Percentiles rank a stretch among this genome's conserved stretches.
Conservation (phyloP, 2,113 vertebrate genomes). For the Phocoena phocoena region DNA sequence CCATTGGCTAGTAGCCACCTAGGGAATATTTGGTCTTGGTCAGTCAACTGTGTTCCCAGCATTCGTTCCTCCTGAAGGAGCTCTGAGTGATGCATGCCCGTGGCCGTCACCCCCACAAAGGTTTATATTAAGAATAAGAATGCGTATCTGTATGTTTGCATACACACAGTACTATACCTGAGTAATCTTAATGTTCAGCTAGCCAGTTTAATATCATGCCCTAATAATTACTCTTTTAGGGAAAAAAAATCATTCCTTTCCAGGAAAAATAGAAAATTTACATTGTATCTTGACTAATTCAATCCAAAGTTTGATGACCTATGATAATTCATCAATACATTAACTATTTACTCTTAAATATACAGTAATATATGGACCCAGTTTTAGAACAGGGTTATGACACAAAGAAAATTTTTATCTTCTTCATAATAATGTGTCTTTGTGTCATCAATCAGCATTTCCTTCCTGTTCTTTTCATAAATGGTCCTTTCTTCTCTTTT, state of each 20-base stretch:
- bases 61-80: not conserved
- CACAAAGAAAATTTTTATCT: slow-evolving; percentile 46
- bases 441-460: slow-evolving; percentile 46
- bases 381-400: slow-evolving; percentile 46
- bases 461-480: slow-evolving; percentile 40
- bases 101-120: not conserved
- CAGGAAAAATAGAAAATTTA: not conserved
- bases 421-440: slow-evolving; percentile 67
- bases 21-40: not conserved
- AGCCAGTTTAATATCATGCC: not conserved
- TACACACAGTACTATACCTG: not conserved
- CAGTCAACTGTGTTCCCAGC: not conserved
- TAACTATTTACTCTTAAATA: not conserved
- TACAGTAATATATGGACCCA: slow-evolving; percentile 67
- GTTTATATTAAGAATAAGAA: not conserved
- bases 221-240: not conserved
- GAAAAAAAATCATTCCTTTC: not conserved
- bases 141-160: not conserved
- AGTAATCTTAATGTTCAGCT: not conserved
- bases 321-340: slow-evolving; percentile 43
- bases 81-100: not conserved
- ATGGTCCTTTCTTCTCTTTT: slow-evolving; percentile 54
- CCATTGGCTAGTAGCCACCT: not conserved
- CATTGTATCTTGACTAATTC: not conserved
- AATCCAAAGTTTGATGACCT: slow-evolving; percentile 46